Base-by-base conservation (phyloP, 2,888 invertebrate genomes). In the Drosophila longiperda region DNA sequence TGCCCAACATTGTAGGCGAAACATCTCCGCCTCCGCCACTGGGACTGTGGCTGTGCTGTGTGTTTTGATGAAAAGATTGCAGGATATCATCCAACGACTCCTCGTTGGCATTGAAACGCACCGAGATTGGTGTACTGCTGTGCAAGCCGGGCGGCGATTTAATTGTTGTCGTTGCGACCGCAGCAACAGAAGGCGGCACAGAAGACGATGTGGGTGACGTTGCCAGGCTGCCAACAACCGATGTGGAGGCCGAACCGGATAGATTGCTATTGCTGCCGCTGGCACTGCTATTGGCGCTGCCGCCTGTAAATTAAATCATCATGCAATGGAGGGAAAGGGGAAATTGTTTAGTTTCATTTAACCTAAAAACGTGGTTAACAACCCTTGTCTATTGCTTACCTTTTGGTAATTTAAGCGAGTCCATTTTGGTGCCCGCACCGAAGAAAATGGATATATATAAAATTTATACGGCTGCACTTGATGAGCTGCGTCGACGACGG, bases 51-150 rank as follows among this genome's bases (percentile, higher is more conserved):
- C 84, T 83, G 53, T 42, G 70, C 48, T 80, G 74, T 62, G 77
- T 52, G 59, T 57, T 83, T 38, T 86, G 83, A 78, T 92, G 92
- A 85, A 92, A 92, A 66, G 92, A 90, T 74, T 92, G 93, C 80
- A 92, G 90, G 58, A 93, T 90, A 70, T 93, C 93, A 74, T 93
- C 93, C 64, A 93, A 87, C 67, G 92, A 92, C 78, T 93, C 93
- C 75, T 93, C 92, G 76, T 91, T 91, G 82, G 93, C 92, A 87
- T 93, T 92, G 68, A 93, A 93, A 62, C 93, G 92, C 68, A 93
- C 93, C 36, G 93, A 91, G 61, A 93, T 91, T 38, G 93, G 93
- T 49, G 92, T 83, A 75, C 89, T 90, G 78, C 89, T 87, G 73
- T 63, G 71, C 32, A 85, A 33, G 52, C 88, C 90, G 7, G 90